A percentile compares a stretch with the other conserved stretches of the same genome.
Evolutionary conservation across 2,888 invertebrate genomes (phyloP).

Genomic region (Tupiocoris notatus): DNA sequence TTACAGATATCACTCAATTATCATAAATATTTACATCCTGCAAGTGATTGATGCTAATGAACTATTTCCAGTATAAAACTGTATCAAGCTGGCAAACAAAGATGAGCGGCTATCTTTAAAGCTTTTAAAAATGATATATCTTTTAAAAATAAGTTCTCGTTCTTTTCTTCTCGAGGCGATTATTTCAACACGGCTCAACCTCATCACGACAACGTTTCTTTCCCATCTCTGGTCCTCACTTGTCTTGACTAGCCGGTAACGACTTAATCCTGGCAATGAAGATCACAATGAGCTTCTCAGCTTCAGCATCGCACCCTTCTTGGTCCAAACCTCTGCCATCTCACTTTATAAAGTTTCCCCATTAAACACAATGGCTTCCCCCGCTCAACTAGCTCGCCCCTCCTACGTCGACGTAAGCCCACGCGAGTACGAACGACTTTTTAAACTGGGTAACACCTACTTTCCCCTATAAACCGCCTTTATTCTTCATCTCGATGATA

Average conservation of each 20-base stretch:
- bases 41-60: too few species aligned
- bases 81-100: too few species aligned
- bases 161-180: not conserved
- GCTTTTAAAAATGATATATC: too few species aligned
- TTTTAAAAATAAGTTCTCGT: too few species aligned
- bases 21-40: too few species aligned
- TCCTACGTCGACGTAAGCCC: not conserved
- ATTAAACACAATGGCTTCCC: constrained; percentile 31
- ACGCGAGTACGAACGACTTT: constrained; percentile 6
- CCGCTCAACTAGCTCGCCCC: not conserved
- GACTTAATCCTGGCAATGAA: constrained; percentile 37
- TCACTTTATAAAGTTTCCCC: constrained; percentile 32
- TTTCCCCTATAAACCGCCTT: not conserved
- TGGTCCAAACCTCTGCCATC: constrained; percentile 2
- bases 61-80: too few species aligned
- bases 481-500: not conserved
- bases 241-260: constrained; percentile 7
- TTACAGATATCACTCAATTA: too few species aligned
- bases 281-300: constrained; percentile 25
- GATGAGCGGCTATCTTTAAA: too few species aligned
- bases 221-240: not conserved
- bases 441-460: constrained; percentile 28
- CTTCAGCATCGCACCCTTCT: not conserved
- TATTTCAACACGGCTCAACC: not conserved
- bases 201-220: not conserved